Conservation (phyloP, 2,113 vertebrate species). For the Xiphophorus couchianus region DNA sequence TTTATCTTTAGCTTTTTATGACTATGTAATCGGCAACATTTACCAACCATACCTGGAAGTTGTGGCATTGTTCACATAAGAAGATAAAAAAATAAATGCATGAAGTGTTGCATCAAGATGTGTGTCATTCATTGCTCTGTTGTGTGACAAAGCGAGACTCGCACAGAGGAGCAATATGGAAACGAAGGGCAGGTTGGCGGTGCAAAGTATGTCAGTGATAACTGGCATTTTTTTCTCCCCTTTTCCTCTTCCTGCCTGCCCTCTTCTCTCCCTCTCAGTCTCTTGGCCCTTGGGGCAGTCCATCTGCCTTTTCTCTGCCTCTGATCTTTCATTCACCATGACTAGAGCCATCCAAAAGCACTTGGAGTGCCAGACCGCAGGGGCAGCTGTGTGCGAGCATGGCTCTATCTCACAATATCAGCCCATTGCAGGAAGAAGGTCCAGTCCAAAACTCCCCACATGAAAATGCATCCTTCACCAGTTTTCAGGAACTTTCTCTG, state of each 20-base stretch:
- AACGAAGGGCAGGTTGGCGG: constrained; percentile 48
- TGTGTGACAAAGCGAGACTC: constrained; percentile 24
- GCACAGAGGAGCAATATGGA: constrained; percentile 11
- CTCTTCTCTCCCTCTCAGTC: constrained; percentile 32
- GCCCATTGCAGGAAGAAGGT: constrained; percentile 67
- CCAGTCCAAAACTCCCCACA: constrained; percentile 61
- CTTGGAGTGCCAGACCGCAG: constrained; percentile 61
- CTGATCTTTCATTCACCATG: constrained; percentile 81
- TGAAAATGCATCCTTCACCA: constrained; percentile 8
- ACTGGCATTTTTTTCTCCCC: constrained; percentile 53
- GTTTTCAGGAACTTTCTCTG: constrained; percentile 5
- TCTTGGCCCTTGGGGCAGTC: constrained; percentile 75
- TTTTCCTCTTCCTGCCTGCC: constrained; percentile 34
- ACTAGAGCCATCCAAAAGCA: constrained; percentile 72
- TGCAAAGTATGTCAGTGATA: constrained; percentile 61
- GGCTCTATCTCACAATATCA: constrained; percentile 74
- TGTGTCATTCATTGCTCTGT: constrained; percentile 1
- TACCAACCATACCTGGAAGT: constrained; percentile 10
- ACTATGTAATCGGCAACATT: background rate
- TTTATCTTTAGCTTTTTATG: background rate
- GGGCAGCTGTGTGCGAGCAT: constrained; percentile 74
- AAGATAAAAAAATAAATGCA: background rate
- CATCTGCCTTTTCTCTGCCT: constrained; percentile 77
- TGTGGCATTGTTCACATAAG: background rate
- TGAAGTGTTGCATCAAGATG: constrained; percentile 17